These are phyloP conservation scores for Lamellibrachia columna DNA, from an alignment of 2,888 invertebrate genomes.

Conservation along the genomic window DNA sequence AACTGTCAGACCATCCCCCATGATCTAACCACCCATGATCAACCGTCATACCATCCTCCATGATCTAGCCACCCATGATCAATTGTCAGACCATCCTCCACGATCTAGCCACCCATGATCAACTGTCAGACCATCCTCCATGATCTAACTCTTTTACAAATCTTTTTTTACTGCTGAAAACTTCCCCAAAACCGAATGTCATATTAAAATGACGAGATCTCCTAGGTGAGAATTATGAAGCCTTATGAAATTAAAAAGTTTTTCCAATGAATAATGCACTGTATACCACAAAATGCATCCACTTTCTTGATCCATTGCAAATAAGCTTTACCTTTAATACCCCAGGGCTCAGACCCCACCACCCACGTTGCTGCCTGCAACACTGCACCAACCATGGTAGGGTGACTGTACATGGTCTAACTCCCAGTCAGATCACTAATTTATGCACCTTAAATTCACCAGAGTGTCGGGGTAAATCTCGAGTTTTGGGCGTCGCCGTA, in stretches of 20 bases:
- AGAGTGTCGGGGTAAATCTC: background rate
- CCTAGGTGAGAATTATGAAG: too few species aligned
- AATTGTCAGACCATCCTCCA: background rate
- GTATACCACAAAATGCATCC: background rate
- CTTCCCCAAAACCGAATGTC: too few species aligned
- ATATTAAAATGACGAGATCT: too few species aligned
- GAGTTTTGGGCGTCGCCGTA: background rate
- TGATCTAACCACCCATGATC: background rate
- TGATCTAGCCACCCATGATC: background rate
- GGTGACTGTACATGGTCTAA: background rate
- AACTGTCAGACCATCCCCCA: background rate
- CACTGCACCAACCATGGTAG: background rate
- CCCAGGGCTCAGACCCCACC: background rate
- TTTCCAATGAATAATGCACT: too few species aligned
- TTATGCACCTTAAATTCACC: slow-evolving; percentile 7
- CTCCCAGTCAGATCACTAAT: background rate
- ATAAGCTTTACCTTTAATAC: background rate
- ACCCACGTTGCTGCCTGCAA: background rate
- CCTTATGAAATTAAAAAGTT: too few species aligned
- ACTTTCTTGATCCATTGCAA: background rate
- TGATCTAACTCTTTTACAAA: background rate
- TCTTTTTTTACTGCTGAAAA: too few species aligned
- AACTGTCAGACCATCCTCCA: background rate
- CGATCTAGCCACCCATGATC: background rate
- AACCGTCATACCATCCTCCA: background rate